These are phyloP conservation scores for Drosophila pallidifrons DNA, from an alignment of 1,140 invertebrate species.

Conservation along the genomic window DNA sequence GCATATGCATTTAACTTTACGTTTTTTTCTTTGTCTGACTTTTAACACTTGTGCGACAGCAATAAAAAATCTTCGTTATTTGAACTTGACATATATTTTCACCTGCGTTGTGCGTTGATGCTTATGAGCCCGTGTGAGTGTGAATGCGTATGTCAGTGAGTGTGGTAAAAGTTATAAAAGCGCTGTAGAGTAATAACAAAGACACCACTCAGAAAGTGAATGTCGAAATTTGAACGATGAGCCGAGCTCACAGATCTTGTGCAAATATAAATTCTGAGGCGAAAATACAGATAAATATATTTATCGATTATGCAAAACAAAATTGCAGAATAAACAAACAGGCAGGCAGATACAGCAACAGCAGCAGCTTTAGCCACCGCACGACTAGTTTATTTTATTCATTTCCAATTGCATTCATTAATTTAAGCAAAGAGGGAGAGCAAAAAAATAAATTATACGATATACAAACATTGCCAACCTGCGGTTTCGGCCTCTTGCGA, in stretches of 20 bases:
- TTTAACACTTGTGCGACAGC: constrained; percentile 64
- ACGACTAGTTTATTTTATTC: constrained; percentile 5
- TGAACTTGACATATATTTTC: constrained; percentile 79
- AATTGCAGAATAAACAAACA: constrained; percentile 57
- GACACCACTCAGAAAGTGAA: constrained; percentile 33
- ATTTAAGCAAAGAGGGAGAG: constrained; percentile 54
- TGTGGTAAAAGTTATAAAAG: constrained; percentile 48
- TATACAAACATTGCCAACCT: constrained; percentile 13
- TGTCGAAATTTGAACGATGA: constrained; percentile 34
- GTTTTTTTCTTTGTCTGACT: constrained; percentile 60
- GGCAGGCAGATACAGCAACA: neutral
- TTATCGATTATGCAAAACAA: constrained; percentile 36
- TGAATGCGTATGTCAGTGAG: neutral
- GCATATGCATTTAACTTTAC: neutral
- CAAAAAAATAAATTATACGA: constrained; percentile 11
- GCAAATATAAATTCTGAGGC: constrained; percentile 67
- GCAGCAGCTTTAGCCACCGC: constrained; percentile 1
- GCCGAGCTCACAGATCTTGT: constrained; percentile 8
- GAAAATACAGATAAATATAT: constrained; percentile 20
- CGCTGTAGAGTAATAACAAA: constrained; percentile 24
- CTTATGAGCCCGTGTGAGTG: neutral
- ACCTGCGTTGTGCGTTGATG: constrained; percentile 31
- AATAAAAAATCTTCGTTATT: constrained; percentile 50
- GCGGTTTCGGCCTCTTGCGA: constrained; percentile 26
- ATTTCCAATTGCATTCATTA: constrained; percentile 73